These are phyloP conservation scores for Sorex maritimensis DNA, from an alignment of 2,797 vertebrate genomes.

Conservation along the genomic window DNA sequence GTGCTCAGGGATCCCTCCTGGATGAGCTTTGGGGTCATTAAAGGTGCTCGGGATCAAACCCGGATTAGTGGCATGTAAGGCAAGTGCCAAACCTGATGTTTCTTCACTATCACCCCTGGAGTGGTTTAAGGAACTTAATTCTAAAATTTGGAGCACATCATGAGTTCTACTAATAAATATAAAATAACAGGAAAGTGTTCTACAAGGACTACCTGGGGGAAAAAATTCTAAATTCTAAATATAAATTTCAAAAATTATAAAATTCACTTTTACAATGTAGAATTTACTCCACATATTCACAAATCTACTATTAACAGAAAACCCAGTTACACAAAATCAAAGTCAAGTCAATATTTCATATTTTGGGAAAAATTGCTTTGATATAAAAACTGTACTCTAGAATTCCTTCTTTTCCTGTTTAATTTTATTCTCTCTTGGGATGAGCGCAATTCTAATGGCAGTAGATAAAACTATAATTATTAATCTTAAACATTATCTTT, in stretches of 20 bases:
- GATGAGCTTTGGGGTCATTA: no score
- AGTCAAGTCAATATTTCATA: slow-evolving; percentile 16
- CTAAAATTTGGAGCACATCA: background rate
- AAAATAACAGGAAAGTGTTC: background rate
- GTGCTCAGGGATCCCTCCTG: no score
- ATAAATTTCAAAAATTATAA: slow-evolving; percentile 1
- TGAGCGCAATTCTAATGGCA: background rate
- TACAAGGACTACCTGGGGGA: background rate
- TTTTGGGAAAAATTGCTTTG: background rate
- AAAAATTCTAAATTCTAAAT: background rate
- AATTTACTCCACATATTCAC: background rate
- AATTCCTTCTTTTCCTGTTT: background rate
- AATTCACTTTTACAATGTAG: background rate
- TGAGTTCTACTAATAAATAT: background rate
- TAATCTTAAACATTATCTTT: background rate
- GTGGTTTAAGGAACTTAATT: background rate
- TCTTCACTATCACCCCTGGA: no score
- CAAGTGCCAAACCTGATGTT: no score
- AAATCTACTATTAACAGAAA: background rate
- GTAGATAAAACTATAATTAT: background rate
- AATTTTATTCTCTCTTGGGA: background rate
- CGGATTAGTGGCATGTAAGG: no score
- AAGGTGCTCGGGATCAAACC: no score
- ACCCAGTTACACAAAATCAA: background rate
- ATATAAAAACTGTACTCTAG: background rate